Base-by-base conservation (phyloP, 1,140 invertebrate genomes). In the Zelostemma sp. region DNA sequence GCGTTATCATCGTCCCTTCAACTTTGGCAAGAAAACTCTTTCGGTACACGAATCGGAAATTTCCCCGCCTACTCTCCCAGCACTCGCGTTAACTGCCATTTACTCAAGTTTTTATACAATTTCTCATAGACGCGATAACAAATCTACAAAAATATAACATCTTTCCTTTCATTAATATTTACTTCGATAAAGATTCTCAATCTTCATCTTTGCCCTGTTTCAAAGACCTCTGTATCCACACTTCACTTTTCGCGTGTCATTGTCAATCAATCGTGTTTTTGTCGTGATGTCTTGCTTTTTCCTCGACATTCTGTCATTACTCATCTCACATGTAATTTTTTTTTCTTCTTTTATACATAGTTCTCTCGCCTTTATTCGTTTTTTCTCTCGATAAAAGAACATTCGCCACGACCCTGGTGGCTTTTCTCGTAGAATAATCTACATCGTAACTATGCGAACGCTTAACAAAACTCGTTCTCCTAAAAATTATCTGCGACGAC, bases 81-180 rank as follows among this genome's bases (percentile, higher is more conserved):
- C 48, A 54, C 19, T 58, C 51, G 72, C 68, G 51, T 58, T 51
- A 66, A 64, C 56, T 70, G 48, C 67, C 67, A 58, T 64, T 77
- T 62, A 62, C 17, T 62, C 73, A 55, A 56, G 66, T 72, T 68
- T 66, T 68, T 81, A 81, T 81, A 80, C 79, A 81, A 72, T 79
- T 78, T 80, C 67, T 83, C 80, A 81, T 81, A 81, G 68, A 84
- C 75, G 82, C 82, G 76, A 83, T 85, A 85, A 85, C 83, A 85
- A 84, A 84, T 84, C 81, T 84, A 84, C 80, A 85, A 85, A 85
- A 85, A 85, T 85, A 85, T 84, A 85, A 81, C 81, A 82, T 80
- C 77, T 78, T 73, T 74, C 74, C 62, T 77, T 67, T 75, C 70
- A 67, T 75, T 69, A 76, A 81, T 80, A 80, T 80, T 57, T 79